Evolutionary conservation across 2,113 vertebrate species (phyloP), one percentile per base, ranked within the genome.

Genomic region (Mesocricetus auratus): DNA sequence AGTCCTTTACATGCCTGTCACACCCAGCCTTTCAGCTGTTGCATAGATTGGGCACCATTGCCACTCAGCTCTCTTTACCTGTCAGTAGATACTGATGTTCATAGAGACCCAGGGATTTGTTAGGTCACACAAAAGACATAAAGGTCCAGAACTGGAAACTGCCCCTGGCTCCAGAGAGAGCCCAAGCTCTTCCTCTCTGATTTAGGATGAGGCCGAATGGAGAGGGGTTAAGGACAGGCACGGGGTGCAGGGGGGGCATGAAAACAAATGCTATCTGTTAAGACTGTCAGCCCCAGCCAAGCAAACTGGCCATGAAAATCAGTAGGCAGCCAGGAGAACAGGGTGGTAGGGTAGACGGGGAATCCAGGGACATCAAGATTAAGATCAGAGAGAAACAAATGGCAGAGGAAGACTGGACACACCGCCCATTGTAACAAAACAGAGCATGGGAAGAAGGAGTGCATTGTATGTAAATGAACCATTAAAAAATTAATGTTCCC

Each of bases 1-100:
- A 17, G 64, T 5, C 33, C 53, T 29, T 42, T 22, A 21, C 31
- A 15, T 0, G 0, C 60, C 24, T 56, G 1, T 0, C n/a, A 71
- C 50, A 24, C 19, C 50, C 73, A 78, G 58, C 36, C 75, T 74
- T 88, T 62, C 26, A 36, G 3, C 33, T 36, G 16, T 26, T 69
- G 73, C 29, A 0, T 0, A 16, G 58, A n/a, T 36, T 39, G 3
- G 11, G 45, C 45, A 13, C 5, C 50, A 11, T 11, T 64, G 7
- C 39, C 81, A n/a, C 21, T 21, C 58, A 17, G 75, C 16, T 64
- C 45, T 45, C 47, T 90, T 22, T n/a, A 13, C 53, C 66, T 82
- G 74, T 29, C 7, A 36, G 3, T 33, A 82, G 47, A 15, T 8
- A 69, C 86, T 1, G 39, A 77, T 36, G 45, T 21, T 89, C 39